These are phyloP conservation scores for Tiaroga cobitis DNA, from an alignment of 2,797 vertebrate species.

Conservation along the genomic window DNA sequence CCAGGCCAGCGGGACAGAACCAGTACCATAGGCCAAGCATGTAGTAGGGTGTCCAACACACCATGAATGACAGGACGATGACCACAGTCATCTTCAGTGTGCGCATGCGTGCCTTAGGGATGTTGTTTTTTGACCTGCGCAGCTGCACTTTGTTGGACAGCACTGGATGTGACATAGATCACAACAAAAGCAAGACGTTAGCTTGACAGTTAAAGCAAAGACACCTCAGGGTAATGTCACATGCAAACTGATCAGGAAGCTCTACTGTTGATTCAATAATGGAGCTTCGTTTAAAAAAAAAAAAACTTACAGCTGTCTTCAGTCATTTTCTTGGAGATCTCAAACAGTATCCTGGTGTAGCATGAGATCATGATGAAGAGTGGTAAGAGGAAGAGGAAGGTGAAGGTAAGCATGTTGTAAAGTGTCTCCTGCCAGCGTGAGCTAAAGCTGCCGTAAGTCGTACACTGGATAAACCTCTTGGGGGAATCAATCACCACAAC, in stretches of 20 bases:
- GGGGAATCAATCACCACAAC: constrained; percentile 82
- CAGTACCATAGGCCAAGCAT: constrained; percentile 94
- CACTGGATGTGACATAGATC: constrained; percentile 63
- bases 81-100: constrained; percentile 91
- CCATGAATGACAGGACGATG: constrained; percentile 88
- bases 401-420: constrained; percentile 89
- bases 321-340: constrained; percentile 85
- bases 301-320: constrained; percentile 76
- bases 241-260: background rate
- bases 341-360: constrained; percentile 83
- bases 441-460: constrained; percentile 83
- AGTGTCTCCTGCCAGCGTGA: constrained; percentile 84
- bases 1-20: constrained; percentile 86
- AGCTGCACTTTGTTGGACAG: constrained; percentile 79
- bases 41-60: constrained; percentile 96
- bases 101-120: constrained; percentile 89
- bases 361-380: constrained; percentile 88
- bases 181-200: constrained; percentile 47
- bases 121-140: constrained; percentile 88
- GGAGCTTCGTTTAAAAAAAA: background rate
- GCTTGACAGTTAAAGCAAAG: background rate
- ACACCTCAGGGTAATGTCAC: background rate
- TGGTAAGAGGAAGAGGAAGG: constrained; percentile 86
- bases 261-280: background rate
- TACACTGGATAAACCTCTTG: constrained; percentile 87